phyloP scores from a whole-genome alignment of 2,888 invertebrate genomes.

The Mechanitis messenoides region DNA sequence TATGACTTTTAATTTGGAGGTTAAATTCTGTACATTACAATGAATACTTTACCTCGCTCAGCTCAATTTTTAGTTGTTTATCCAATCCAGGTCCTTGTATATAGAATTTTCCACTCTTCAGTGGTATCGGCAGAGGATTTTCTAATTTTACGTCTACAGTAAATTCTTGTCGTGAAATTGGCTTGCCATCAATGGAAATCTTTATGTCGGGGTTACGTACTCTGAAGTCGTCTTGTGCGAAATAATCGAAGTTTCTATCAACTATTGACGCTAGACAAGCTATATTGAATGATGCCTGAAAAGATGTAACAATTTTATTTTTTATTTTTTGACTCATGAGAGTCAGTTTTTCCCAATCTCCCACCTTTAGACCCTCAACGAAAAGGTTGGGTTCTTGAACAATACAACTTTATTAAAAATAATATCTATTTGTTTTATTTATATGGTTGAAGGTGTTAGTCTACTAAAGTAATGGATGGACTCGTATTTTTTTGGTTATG shows the following conservation, averaged over 20 bases:
- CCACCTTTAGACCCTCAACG: no score
- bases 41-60: slow-evolving; percentile 73
- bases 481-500: no score
- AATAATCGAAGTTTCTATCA: slow-evolving; percentile 90
- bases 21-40: not conserved
- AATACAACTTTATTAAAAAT: no score
- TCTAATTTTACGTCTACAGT: slow-evolving; percentile 81
- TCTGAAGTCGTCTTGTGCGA: slow-evolving; percentile 92
- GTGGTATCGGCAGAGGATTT: slow-evolving; percentile 88
- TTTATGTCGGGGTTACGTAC: slow-evolving; percentile 93
- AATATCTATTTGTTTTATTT: no score
- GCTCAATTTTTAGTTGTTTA: slow-evolving; percentile 81
- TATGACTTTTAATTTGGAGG: no score
- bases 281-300: slow-evolving; percentile 85
- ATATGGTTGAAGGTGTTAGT: no score
- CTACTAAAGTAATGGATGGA: no score
- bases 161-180: slow-evolving; percentile 70
- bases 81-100: slow-evolving; percentile 90
- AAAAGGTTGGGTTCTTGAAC: no score
- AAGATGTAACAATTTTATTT: not conserved
- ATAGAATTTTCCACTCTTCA: slow-evolving; percentile 86
- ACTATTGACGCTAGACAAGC: slow-evolving; percentile 87
- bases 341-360: no score
- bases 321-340: not conserved
- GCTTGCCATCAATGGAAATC: slow-evolving; percentile 78